A percentile compares a stretch with the other conserved stretches of the same genome.
phyloP scores from a whole-genome alignment of 2,797 vertebrate species.

The Gallirallus australis region DNA sequence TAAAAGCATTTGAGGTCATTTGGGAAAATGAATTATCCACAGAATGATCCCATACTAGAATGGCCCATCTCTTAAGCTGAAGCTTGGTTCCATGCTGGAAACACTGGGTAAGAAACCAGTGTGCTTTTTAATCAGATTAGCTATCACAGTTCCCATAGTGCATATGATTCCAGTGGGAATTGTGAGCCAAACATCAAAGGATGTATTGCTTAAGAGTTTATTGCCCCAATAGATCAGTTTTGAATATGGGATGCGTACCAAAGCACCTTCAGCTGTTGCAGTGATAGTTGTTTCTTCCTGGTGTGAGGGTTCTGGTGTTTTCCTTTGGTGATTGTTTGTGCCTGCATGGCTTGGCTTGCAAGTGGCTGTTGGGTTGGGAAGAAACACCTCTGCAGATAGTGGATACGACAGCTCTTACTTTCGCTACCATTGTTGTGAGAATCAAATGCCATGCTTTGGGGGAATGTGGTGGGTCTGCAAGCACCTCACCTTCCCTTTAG shows the following conservation, averaged over 20 bases:
- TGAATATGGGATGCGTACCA: not conserved
- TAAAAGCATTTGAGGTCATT: not conserved
- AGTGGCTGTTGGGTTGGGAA: not conserved
- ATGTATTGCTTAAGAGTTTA: slow-evolving; percentile 1
- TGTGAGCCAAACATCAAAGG: not conserved
- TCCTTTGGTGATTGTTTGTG: not conserved
- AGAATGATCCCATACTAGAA: not conserved
- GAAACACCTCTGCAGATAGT: not conserved
- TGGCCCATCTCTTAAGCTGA: not conserved
- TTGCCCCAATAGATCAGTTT: not conserved
- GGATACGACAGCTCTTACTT: not conserved
- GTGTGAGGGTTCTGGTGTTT: not conserved
- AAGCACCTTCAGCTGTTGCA: not conserved
- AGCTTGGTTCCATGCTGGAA: slow-evolving; percentile 1
- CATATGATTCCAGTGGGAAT: not conserved
- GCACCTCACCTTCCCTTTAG: not conserved
- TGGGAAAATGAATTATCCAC: not conserved
- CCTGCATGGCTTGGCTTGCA: not conserved
- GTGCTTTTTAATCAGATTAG: not conserved
- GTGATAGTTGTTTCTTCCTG: not conserved
- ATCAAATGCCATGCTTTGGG: not conserved
- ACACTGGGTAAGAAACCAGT: not conserved
- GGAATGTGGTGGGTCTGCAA: not conserved
- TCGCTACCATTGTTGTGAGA: not conserved
- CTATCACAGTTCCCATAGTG: slow-evolving; percentile 15